These are phyloP conservation scores for Xyrauchen texanus DNA, from an alignment of 2,113 vertebrate species.

Conservation along the genomic window DNA sequence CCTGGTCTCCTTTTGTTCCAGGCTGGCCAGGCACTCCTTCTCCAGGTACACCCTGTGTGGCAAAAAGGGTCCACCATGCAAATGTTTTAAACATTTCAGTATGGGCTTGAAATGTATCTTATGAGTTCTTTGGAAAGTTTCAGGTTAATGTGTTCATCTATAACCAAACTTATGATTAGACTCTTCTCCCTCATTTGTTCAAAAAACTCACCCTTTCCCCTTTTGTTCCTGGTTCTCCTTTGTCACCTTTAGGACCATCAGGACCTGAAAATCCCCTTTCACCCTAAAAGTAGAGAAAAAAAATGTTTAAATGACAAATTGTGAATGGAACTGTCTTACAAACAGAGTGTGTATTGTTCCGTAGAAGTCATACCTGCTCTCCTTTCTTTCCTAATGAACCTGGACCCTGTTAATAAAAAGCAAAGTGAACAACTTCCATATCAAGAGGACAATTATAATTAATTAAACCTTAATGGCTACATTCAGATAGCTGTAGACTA, in stretches of 20 bases:
- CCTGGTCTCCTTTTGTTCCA: constrained; percentile 87
- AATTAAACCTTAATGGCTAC: neutral
- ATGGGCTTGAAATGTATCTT: too few species aligned
- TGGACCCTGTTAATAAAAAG: constrained; percentile 58
- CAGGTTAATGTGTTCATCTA: too few species aligned
- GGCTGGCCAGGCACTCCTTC: constrained; percentile 70
- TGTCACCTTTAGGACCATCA: constrained; percentile 76
- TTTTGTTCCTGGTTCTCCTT: constrained; percentile 74
- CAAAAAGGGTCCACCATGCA: neutral
- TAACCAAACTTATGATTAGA: too few species aligned
- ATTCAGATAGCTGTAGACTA: too few species aligned
- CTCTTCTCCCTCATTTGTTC: neutral
- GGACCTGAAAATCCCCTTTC: constrained; percentile 74
- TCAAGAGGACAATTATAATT: constrained; percentile 14
- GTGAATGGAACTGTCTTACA: too few species aligned
- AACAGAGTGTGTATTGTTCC: too few species aligned
- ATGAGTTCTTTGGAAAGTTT: too few species aligned
- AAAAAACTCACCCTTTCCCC: constrained; percentile 80
- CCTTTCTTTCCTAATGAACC: constrained; percentile 71
- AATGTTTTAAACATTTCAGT: neutral
- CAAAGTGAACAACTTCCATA: constrained; percentile 1
- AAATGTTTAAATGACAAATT: neutral
- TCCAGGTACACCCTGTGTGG: constrained; percentile 80
- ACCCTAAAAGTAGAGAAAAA: constrained; percentile 69
- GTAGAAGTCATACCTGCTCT: constrained; percentile 65